Evolutionary conservation across 2,797 vertebrate species (phyloP).

Genomic region (Sebastes steindachneri): DNA sequence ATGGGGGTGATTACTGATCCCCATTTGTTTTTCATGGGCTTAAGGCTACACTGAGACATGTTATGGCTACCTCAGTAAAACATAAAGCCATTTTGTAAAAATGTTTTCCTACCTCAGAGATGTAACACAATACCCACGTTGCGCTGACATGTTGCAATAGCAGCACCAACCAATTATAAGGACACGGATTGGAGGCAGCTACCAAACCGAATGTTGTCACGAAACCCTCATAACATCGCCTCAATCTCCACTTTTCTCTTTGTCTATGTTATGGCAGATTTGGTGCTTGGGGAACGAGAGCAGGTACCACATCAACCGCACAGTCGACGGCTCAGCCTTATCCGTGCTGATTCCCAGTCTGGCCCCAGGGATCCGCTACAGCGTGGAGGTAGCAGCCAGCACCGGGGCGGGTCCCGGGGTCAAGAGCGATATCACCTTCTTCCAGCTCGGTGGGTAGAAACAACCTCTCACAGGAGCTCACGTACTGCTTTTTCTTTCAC

Average conservation of each 20-base stretch:
- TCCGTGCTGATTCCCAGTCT: constrained; percentile 92
- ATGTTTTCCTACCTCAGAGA: constrained; percentile 54
- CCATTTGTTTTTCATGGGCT: constrained; percentile 67
- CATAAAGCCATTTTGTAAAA: constrained; percentile 31
- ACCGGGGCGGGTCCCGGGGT: constrained; percentile 93
- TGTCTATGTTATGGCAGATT: constrained; percentile 81
- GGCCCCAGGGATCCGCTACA: constrained; percentile 92
- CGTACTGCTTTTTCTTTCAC: not conserved
- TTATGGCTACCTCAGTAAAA: constrained; percentile 69
- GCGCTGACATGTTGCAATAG: constrained; percentile 7
- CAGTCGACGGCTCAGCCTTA: constrained; percentile 91
- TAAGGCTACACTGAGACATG: constrained; percentile 50
- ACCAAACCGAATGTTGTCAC: constrained; percentile 24
- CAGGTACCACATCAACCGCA: constrained; percentile 95
- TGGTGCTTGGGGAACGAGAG: constrained; percentile 99
- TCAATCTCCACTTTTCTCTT: constrained; percentile 22
- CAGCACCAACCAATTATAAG: constrained; percentile 19
- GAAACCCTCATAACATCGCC: constrained; percentile 7
- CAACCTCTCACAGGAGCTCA: constrained; percentile 1
- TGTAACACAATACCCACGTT: constrained; percentile 49
- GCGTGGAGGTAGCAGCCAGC: constrained; percentile 95
- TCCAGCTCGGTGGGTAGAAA: constrained; percentile 91
- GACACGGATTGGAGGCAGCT: constrained; percentile 16
- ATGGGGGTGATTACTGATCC: constrained; percentile 56
- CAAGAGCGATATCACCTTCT: constrained; percentile 93